Percentiles rank a stretch among this genome's conserved stretches.
phyloP scores from a whole-genome alignment of 2,888 invertebrate species.

The Thecophora atra region DNA sequence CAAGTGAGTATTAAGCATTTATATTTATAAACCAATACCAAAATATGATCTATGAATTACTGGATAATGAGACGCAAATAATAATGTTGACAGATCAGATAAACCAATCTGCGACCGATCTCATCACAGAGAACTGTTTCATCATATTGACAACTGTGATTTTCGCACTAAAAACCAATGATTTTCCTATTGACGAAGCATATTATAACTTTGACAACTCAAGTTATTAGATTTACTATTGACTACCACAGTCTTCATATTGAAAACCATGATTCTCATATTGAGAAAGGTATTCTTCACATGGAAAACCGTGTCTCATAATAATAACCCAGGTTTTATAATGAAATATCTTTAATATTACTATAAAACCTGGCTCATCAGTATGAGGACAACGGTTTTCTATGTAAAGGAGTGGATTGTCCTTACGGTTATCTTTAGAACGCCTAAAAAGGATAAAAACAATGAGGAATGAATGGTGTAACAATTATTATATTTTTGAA shows the following conservation, averaged over 20 bases:
- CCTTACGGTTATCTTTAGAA: not conserved
- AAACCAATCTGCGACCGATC: too few species aligned
- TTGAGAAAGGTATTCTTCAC: not conserved
- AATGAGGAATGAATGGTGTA: too few species aligned
- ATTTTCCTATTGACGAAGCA: not conserved
- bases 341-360: not conserved
- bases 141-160: slow-evolving; percentile 5
- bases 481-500: not conserved
- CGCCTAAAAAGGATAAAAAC: too few species aligned
- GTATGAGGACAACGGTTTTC: not conserved
- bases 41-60: too few species aligned
- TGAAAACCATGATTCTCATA: not conserved
- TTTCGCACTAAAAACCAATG: not conserved
- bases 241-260: slow-evolving; percentile 8
- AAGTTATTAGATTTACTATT: not conserved
- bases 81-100: too few species aligned
- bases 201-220: not conserved
- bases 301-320: not conserved
- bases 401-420: not conserved
- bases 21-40: too few species aligned
- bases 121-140: too few species aligned
- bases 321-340: not conserved
- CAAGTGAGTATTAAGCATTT: too few species aligned
- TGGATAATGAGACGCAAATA: too few species aligned
- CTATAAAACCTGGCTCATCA: not conserved